Evolutionary conservation across 2,113 vertebrate species (phyloP), one percentile per base, ranked within the genome.

Genomic region (Zapornia atra): DNA sequence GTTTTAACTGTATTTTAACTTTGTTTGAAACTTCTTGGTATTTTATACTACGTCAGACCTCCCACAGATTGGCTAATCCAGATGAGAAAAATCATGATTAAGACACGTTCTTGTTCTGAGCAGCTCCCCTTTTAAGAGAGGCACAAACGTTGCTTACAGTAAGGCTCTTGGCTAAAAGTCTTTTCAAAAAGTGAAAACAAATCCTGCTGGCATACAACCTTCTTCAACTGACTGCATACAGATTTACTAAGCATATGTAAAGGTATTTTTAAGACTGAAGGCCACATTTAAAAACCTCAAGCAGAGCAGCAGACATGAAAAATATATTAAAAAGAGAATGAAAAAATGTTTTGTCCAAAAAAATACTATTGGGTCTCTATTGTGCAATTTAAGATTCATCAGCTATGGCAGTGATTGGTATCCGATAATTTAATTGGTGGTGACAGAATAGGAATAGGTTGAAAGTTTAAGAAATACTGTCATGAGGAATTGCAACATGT

Each of bases 1-100:
- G 56, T 17, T 63, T 63, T 84, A 76, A 75, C 50, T 84, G 26
- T 69, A 56, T 51, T 93, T 82, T 54, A 80, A 78, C 44, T 86
- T 34, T 51, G 11, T 77, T 80, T 86, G 91, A 92, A 86, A 86
- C 15, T 73, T 72, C 59, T 86, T 77, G 36, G 44, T 93, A 77
- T 90, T 93, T 65, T 73, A 90, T n/a, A 86, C 36, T 28, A 70
- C 1, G 9, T 70, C 69, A 93, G 94, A 88, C 86, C 82, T 95
- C 92, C 91, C 92, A 94, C 42, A 86, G 33, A 78, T 8, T 65
- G 77, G 65, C 69, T 79, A 84, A 71, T 91, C 57, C 76, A 42
- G 51, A 90, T 61, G 71, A 92, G 79, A 92, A 95, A 94, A 96
- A 86, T 38, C 86, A 76, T 13, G 77, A 91, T 90, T 77, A 91